Base-by-base conservation (phyloP, 2,888 invertebrate genomes). In the Zygaena filipendulae region DNA sequence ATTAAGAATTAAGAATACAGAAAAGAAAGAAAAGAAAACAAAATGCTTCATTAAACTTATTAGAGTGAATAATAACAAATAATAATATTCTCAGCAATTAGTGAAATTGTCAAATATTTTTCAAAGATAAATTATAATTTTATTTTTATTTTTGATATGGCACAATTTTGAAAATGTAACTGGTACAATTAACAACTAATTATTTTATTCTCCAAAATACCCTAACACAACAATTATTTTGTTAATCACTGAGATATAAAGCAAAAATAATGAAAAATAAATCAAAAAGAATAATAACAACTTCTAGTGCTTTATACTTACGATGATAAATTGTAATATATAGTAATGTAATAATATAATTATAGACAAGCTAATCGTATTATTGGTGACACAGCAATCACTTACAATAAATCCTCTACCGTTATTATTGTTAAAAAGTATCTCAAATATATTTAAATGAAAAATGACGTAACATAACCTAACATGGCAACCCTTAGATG, bases 361-460 rank as follows among this genome's bases (percentile, higher is more conserved):
- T 59, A 63, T 61, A 59, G 60, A 71, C 58, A 70, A 51, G 67
- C 69, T 75, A 74, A 66, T 61, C 55, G 60, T 68, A 67, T 77
- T 79, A 74, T 79, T 79, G 77, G 68, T 68, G 75, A 75, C 75
- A 77, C 77, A 79, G 79, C 75, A 79, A 72, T 66, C 45, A 58
- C 68, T 70, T 72, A 77, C 36, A 58, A 49, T 66, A 61, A 47
- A 58, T 60, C 61, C 61, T 52, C 59, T 74, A 74, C 58, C 58
- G 47, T 54, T 49, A 56, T 55, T 56, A 63, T 45, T 61, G 54
- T 57, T 59, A 54, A 58, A 58, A 55, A 53, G 47, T 50, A 61
- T 51, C 39, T 50, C 45, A 59, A 55, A 47, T 44, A 49, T 55
- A 56, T 50, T 45, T 51, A 52, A 57, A 50, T 47, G 49, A 52